These are phyloP conservation scores for Phylloscopus whistleri DNA, from an alignment of 2,113 vertebrate species.

Conservation along the genomic window DNA sequence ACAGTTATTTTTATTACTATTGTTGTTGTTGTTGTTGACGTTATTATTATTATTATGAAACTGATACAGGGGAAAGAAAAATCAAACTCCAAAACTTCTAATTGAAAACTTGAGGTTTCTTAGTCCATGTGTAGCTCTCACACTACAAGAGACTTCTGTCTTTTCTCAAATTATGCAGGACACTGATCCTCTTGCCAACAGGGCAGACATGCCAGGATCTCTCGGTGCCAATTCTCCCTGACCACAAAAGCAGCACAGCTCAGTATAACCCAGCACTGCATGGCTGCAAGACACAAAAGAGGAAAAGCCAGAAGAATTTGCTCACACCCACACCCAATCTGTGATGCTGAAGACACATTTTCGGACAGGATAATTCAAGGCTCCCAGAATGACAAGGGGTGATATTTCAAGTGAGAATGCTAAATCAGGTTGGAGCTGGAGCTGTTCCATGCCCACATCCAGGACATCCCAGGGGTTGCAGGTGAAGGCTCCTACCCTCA, in stretches of 20 bases:
- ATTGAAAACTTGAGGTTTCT: neutral
- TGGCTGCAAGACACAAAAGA: neutral
- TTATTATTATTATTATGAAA: neutral
- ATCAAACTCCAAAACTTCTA: neutral
- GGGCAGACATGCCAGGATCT: neutral
- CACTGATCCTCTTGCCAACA: neutral
- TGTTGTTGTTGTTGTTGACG: neutral
- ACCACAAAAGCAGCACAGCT: neutral
- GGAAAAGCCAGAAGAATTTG: neutral
- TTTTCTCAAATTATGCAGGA: neutral
- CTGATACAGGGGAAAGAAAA: neutral
- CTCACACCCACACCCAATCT: neutral
- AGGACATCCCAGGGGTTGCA: accelerated
- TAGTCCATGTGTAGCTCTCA: neutral
- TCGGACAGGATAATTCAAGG: neutral
- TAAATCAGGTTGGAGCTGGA: neutral
- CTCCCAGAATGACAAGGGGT: neutral
- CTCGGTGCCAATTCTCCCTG: neutral
- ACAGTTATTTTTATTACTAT: neutral
- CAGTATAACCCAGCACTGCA: neutral
- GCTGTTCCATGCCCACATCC: neutral
- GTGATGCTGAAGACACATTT: neutral
- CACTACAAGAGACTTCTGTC: neutral
- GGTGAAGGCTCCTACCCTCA: neutral
- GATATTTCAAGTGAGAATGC: neutral